Evolutionary conservation across 1,140 invertebrate species (phyloP), one percentile per base, ranked within the genome.

Genomic region (Lerema accius): DNA sequence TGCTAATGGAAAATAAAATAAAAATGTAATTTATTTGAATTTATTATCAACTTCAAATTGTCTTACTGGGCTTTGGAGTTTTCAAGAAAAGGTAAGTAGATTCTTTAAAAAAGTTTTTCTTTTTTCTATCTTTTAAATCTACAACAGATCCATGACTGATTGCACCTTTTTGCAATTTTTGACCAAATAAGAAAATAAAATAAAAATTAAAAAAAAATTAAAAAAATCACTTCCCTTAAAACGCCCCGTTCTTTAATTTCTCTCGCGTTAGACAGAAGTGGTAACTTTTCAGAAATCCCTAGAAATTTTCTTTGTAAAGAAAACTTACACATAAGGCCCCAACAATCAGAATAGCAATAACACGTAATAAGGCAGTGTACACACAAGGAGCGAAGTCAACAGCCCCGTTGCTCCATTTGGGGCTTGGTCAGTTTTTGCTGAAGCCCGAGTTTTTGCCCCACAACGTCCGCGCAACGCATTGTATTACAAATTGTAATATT

Each of bases 401-500:
- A 63, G 63, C 68, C 66, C 35, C 64, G 55, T 46, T 50, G 63
- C 39, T 50, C 78, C 76, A 60, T 82, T 80, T 76, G 60, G 74
- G 74, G 72, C 67, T 37, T 26, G 65, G 48, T 77, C 63, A 78
- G 73, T 84, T 84, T 84, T 84, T 84, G n/a, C n/a, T n/a, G n/a
- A n/a, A n/a, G 68, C 64, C 10, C 53, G 58, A 10, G 14, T 32
- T n/a, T n/a, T n/a, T n/a, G n/a, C n/a, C n/a, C n/a, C n/a, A n/a
- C n/a, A n/a, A n/a, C n/a, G n/a, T 53, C 23, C 63, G 62, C 59
- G 60, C 71, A 16, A 11, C 62, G 71, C 72, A 81, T 82, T 85
- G 82, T 85, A 85, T 85, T 78, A 82, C 82, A 82, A 85, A 82
- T 85, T 85, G 76, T 84, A 80, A 85, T 82, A 85, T 78, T 77